A percentile compares a stretch with the other conserved stretches of the same genome.
Conservation (phyloP, 2,797 vertebrate genomes). For the Dipus sagitta region DNA sequence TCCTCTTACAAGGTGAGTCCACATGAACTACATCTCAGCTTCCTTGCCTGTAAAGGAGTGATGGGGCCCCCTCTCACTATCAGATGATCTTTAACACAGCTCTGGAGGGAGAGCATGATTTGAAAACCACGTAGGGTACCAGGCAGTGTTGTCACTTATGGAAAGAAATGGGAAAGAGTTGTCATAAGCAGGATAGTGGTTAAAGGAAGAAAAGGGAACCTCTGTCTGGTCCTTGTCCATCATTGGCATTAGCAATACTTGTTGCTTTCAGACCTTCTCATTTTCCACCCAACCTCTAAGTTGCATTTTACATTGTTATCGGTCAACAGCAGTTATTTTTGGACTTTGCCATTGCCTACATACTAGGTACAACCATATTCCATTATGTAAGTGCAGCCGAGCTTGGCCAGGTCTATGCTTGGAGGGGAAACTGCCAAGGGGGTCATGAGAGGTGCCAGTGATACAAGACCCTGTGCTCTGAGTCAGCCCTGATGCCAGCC, state of each 20-base stretch:
- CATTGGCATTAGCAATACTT: not conserved
- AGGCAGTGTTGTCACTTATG: accelerated
- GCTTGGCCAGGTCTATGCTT: constrained; percentile 24
- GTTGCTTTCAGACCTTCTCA: not conserved
- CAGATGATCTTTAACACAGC: not conserved
- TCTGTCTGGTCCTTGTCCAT: not conserved
- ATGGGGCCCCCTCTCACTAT: not conserved
- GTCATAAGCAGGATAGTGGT: accelerated
- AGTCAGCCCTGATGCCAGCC: constrained; percentile 68
- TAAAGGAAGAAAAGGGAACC: not conserved
- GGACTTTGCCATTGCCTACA: not conserved
- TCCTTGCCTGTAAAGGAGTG: not conserved
- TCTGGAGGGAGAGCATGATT: not conserved
- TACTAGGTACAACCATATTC: not conserved
- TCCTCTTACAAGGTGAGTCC: not conserved
- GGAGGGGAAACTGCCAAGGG: constrained; percentile 55
- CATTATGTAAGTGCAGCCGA: not conserved
- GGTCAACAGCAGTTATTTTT: constrained; percentile 28
- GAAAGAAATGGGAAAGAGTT: not conserved
- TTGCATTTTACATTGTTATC: constrained; percentile 11
- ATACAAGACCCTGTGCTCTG: constrained; percentile 65
- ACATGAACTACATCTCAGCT: not conserved
- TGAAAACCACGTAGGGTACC: not conserved
- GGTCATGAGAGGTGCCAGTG: constrained; percentile 43
- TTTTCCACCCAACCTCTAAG: not conserved